A percentile compares a stretch with the other conserved stretches of the same genome.
Evolutionary conservation across 2,888 invertebrate species (phyloP).

Genomic region (Meiosimyza platycephala): DNA sequence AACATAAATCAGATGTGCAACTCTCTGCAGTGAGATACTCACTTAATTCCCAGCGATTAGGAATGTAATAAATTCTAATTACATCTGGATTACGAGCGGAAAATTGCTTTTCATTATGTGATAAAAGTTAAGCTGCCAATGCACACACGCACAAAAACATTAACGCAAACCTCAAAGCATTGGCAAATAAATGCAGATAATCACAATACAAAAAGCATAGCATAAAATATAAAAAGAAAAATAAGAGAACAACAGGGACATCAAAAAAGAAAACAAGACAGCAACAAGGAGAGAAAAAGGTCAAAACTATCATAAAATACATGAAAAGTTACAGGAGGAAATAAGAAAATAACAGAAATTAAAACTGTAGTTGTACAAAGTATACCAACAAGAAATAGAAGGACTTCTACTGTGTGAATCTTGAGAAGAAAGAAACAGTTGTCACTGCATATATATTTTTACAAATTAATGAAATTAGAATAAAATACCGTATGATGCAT

Average conservation of each 20-base stretch:
- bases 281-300: not conserved
- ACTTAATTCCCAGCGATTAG: constrained; percentile 34
- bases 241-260: not conserved
- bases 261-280: not conserved
- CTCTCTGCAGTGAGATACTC: constrained; percentile 8
- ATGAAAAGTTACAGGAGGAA: not conserved
- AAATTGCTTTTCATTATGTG: constrained; percentile 41
- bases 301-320: constrained; percentile 19
- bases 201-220: not conserved
- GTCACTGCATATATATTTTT: too few relatives aligned
- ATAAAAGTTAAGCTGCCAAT: constrained; percentile 33
- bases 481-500: too few relatives aligned
- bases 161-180: not conserved
- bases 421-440: too few relatives aligned
- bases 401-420: too few relatives aligned
- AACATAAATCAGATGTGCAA: constrained; percentile 13
- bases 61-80: constrained; percentile 42
- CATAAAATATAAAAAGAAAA: not conserved
- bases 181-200: constrained; percentile 22
- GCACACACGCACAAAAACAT: not conserved
- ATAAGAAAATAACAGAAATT: not conserved
- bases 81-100: constrained; percentile 38
- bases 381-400: too few relatives aligned
- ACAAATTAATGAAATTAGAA: too few relatives aligned
- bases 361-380: not conserved